Evolutionary conservation across 2,888 invertebrate species (phyloP).

Genomic region (Drosophila sordidula): DNA sequence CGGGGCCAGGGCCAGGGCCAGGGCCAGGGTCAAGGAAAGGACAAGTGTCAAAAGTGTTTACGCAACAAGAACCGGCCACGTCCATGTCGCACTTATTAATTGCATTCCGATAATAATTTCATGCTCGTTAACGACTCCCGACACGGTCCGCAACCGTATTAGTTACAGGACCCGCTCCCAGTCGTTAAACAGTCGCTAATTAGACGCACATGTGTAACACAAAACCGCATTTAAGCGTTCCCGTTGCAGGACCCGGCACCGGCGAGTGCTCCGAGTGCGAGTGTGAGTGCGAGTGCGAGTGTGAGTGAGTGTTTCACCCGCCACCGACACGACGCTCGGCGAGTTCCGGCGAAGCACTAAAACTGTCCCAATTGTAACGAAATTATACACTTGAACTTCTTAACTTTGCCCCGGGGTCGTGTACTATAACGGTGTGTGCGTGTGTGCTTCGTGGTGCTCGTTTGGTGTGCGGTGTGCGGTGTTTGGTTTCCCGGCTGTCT

Average conservation of each 20-base stretch:
- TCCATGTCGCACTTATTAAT: constrained; percentile 64
- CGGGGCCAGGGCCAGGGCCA: not conserved
- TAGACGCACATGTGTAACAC: constrained; percentile 83
- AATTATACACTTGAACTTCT: constrained; percentile 81
- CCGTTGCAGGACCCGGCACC: constrained; percentile 36
- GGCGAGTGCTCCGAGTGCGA: not conserved
- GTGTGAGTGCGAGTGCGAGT: not conserved
- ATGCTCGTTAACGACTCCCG: constrained; percentile 75
- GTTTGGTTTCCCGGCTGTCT: constrained; percentile 24
- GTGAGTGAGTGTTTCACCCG: constrained; percentile 20
- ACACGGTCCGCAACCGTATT: constrained; percentile 43
- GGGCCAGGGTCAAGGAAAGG: constrained; percentile 12
- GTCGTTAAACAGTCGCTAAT: constrained; percentile 81
- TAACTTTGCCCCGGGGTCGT: constrained; percentile 57
- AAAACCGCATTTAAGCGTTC: constrained; percentile 79
- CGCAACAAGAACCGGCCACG: constrained; percentile 57
- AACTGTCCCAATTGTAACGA: constrained; percentile 78
- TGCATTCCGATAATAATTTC: constrained; percentile 82
- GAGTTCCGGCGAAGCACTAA: constrained; percentile 78
- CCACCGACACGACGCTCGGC: constrained; percentile 47
- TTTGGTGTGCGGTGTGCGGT: constrained; percentile 22
- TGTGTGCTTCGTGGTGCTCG: constrained; percentile 17
- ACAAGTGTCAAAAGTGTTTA: constrained; percentile 70
- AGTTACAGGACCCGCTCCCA: constrained; percentile 53
- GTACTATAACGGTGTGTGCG: constrained; percentile 10